Evolutionary conservation across 2,797 vertebrate genomes (phyloP), one percentile per base, ranked within the genome.

Genomic region (Oryzias sinensis): DNA sequence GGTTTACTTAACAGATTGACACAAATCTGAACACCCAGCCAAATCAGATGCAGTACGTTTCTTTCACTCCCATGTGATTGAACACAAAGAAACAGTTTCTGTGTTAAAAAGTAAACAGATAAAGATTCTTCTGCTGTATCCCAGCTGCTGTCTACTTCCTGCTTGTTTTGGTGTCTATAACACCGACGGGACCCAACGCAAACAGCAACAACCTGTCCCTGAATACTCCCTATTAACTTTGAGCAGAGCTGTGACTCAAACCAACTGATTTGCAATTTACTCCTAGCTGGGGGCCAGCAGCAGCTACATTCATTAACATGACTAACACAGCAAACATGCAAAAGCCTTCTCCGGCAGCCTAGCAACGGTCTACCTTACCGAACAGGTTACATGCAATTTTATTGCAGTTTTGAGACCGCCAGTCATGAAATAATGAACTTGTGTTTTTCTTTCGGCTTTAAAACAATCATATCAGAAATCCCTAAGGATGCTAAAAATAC

Each of bases 191-290:
- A 43, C 41, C 3, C 22, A 60, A 55, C 62, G 56, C 62, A 71
- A 78, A 73, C 67, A 78, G 65, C 62, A 79, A 68, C 65, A 66
- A 62, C 70, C 57, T 54, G 65, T 61, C 60, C 52, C 59, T 79
- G 68, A 77, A 79, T 59, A 48, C 65, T 54, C 61, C 62, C 59
- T 25, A 68, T 74, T 68, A 67, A 60, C 70, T 67, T 16, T 6
- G 54, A 74, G 51, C 72, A 52, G 60, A 59, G 60, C 62, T 53
- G 53, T 20, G 72, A 67, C 67, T 78, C 77, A 76, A 66, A 76
- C 58, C 15, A 0, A 43, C 68, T 70, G 67, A 70, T 77, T 73
- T 69, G 56, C 24, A 64, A 62, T 80, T 78, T 70, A 52, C 4
- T 49, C 25, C 50, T 16, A 60, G 70, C 69, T 45, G 67, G 59